Evolutionary conservation across 1,140 invertebrate genomes (phyloP).

Genomic region (Ostrea edulis): DNA sequence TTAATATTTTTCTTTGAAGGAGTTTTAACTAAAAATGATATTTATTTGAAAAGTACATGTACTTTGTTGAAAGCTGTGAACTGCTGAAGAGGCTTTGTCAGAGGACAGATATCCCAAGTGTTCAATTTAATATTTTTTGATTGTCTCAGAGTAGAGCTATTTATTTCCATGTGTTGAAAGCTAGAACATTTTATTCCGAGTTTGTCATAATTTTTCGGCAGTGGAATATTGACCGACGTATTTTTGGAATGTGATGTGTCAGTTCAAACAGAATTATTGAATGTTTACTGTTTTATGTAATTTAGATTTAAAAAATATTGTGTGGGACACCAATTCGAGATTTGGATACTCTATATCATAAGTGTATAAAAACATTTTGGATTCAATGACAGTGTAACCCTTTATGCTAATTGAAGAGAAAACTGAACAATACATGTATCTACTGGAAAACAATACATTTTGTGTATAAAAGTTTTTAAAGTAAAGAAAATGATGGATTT

Average conservation of each 20-base stretch:
- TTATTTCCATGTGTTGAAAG: not conserved
- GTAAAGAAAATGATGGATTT: no score
- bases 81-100: not conserved
- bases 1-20: constrained; percentile 9
- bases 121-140: not conserved
- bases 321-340: no score
- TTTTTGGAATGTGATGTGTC: constrained; percentile 1
- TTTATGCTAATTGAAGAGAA: no score
- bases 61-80: not conserved
- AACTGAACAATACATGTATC: no score
- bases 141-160: constrained; percentile 25
- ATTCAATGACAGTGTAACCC: no score
- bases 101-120: constrained; percentile 13
- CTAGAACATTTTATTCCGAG: not conserved
- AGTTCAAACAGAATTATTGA: not conserved
- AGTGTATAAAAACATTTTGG: no score
- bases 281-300: not conserved
- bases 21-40: not conserved
- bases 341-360: no score
- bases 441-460: no score
- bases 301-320: no score
- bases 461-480: no score
- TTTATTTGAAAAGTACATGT: not conserved
- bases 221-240: not conserved
- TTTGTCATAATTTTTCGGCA: not conserved